These are phyloP conservation scores for Lasioglossum oenotherae DNA, from an alignment of 2,888 invertebrate species.

Conservation along the genomic window DNA sequence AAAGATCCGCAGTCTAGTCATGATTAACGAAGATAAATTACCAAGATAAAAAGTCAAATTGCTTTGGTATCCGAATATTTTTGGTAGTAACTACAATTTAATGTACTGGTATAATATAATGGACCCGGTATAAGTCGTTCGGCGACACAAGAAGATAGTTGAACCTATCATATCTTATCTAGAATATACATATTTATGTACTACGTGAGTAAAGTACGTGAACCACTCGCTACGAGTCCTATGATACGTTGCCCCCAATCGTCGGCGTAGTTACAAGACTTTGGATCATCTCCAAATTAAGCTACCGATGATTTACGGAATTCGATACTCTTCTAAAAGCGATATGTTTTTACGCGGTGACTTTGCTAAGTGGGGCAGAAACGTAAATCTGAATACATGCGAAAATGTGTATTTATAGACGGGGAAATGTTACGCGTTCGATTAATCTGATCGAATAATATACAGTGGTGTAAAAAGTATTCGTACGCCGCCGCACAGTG, in stretches of 20 bases:
- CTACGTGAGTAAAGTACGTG: neutral
- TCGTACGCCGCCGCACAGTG: no score
- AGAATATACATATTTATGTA: neutral
- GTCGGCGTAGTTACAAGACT: conserved; percentile 11
- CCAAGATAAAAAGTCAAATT: neutral
- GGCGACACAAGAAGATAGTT: neutral
- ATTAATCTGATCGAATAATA: neutral
- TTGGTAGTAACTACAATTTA: neutral
- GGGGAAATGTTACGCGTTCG: neutral
- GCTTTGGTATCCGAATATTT: neutral
- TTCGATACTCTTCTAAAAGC: conserved; percentile 10
- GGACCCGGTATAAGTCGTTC: neutral
- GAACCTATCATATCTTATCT: conserved; percentile 28
- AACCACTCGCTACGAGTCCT: neutral
- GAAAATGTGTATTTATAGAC: conserved; percentile 19
- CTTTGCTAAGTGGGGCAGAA: conserved; percentile 12
- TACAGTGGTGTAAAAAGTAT: no score
- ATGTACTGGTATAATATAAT: no score
- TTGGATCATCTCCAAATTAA: conserved; percentile 30
- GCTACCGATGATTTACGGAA: conserved; percentile 25
- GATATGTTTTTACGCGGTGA: neutral
- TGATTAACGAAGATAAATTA: neutral
- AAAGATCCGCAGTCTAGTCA: no score
- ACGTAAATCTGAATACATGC: neutral
- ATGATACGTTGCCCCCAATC: conserved; percentile 10